phyloP scores from a whole-genome alignment of 2,888 invertebrate species.

The Tanytarsus gracilentus region DNA sequence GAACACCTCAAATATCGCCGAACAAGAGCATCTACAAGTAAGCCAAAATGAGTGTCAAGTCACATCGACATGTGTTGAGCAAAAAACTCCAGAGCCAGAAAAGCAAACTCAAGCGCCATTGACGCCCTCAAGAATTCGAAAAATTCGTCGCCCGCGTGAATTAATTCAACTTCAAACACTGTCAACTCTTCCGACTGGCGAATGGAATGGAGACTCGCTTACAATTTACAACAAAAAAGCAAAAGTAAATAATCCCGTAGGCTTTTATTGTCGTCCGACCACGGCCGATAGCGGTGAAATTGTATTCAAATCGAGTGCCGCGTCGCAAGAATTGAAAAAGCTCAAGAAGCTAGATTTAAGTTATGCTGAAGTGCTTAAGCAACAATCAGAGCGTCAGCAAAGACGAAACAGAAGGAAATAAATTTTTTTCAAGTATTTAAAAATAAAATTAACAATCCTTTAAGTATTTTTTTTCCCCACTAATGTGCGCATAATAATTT shows the following conservation, averaged over 20 bases:
- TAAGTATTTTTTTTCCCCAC: background rate
- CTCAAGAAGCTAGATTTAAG: constrained; percentile 71
- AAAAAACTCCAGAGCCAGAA: background rate
- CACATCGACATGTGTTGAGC: background rate
- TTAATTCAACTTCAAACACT: background rate
- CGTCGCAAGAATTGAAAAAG: constrained; percentile 74
- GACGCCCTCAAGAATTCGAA: constrained; percentile 10
- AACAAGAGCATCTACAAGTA: background rate
- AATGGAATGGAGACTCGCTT: constrained; percentile 64
- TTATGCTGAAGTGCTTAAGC: constrained; percentile 74
- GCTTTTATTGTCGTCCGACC: constrained; percentile 33
- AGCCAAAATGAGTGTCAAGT: background rate
- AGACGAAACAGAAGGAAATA: background rate
- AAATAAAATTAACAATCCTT: too few species aligned
- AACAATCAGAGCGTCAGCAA: constrained; percentile 38
- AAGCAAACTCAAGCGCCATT: background rate
- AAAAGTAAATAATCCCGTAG: constrained; percentile 51
- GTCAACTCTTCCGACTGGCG: constrained; percentile 32
- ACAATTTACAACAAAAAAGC: constrained; percentile 55
- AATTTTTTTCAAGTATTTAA: background rate
- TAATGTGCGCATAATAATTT: background rate
- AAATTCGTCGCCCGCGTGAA: constrained; percentile 4
- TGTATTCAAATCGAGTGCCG: constrained; percentile 58
- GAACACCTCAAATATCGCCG: constrained; percentile 31
- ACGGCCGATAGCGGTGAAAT: constrained; percentile 36